phyloP scores from a whole-genome alignment of 2,797 vertebrate genomes.

The Melanotaenia parkinsoni region DNA sequence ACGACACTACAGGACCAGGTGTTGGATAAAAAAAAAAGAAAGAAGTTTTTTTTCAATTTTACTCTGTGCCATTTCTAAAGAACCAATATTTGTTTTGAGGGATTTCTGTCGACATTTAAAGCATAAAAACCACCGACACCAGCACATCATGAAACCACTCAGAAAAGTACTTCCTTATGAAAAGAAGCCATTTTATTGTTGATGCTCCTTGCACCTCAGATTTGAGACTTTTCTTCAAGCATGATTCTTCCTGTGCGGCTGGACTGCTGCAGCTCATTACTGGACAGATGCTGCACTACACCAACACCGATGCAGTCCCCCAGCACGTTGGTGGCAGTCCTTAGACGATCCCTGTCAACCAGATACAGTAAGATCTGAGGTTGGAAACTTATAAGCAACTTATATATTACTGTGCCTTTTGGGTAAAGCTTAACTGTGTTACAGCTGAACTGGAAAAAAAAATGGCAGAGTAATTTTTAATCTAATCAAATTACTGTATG shows the following conservation, averaged over 20 bases:
- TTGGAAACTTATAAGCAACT: neutral
- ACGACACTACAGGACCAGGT: no score
- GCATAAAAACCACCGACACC: neutral
- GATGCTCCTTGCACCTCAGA: neutral
- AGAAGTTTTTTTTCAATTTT: no score
- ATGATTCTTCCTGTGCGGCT: neutral
- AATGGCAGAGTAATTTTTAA: no score
- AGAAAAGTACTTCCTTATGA: neutral
- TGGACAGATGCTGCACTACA: slow-evolving; percentile 59
- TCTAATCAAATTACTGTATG: no score
- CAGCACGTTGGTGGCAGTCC: slow-evolving; percentile 87
- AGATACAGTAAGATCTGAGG: slow-evolving; percentile 9
- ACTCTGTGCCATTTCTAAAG: no score
- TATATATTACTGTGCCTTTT: neutral
- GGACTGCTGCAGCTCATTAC: slow-evolving; percentile 27
- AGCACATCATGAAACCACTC: neutral
- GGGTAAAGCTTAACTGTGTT: no score
- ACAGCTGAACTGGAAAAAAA: no score
- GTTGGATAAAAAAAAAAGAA: no score
- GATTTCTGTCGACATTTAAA: no score
- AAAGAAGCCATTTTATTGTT: neutral
- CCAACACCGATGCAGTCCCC: slow-evolving; percentile 79
- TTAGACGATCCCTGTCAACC: slow-evolving; percentile 79
- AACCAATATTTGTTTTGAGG: no score
- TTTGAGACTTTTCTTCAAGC: neutral